phyloP scores from a whole-genome alignment of 2,888 invertebrate genomes.

The Tillus elongatus region DNA sequence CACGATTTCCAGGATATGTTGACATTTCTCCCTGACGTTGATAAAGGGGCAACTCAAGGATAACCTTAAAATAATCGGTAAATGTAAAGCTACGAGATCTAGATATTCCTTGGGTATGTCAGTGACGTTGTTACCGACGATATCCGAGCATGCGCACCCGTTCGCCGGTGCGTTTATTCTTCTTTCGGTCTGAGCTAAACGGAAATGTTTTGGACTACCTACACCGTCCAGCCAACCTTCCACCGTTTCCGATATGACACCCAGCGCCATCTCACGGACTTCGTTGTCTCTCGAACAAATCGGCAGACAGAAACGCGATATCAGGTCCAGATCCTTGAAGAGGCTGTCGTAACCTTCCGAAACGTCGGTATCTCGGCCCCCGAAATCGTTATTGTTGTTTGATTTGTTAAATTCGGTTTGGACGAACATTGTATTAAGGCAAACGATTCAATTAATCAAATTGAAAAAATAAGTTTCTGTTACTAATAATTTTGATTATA shows the following conservation, averaged over 20 bases:
- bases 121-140: constrained; percentile 38
- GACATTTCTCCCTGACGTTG: constrained; percentile 50
- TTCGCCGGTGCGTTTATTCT: constrained; percentile 35
- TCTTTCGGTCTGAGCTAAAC: constrained; percentile 1
- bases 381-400: constrained; percentile 36
- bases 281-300: constrained; percentile 46
- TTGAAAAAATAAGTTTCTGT: constrained; percentile 7
- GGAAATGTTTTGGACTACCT: constrained; percentile 44
- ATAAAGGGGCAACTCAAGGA: constrained; percentile 51
- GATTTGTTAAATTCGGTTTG: constrained; percentile 37
- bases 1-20: constrained; percentile 48
- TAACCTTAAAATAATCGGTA: constrained; percentile 50
- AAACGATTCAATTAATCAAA: constrained; percentile 16
- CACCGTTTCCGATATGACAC: constrained; percentile 45
- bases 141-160: constrained; percentile 40
- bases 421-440: constrained; percentile 35
- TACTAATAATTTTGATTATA: constrained; percentile 11
- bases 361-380: constrained; percentile 18
- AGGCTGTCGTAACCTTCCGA: constrained; percentile 29
- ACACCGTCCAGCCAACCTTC: constrained; percentile 48
- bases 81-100: constrained; percentile 46
- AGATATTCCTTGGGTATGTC: constrained; percentile 44
- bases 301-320: constrained; percentile 46
- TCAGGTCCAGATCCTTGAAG: constrained; percentile 42
- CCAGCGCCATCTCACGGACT: constrained; percentile 45